Base-by-base conservation (phyloP, 2,888 invertebrate species). In the Fragum sueziense region DNA sequence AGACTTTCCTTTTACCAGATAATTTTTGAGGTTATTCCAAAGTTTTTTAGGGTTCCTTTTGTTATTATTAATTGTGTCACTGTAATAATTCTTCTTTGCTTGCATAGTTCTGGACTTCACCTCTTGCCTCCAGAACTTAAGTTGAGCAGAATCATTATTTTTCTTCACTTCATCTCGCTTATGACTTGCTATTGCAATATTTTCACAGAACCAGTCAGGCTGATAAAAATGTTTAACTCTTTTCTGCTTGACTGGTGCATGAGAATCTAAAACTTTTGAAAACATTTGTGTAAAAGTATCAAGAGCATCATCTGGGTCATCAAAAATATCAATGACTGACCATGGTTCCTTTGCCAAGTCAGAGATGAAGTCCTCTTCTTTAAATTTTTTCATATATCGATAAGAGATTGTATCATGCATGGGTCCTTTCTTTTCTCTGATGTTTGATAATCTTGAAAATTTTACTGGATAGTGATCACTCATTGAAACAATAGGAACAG, bases 381-480 rank as follows among this genome's bases (percentile, higher is more conserved):
- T 17, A 51, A 69, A 51, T 6, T 25, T 6, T 47, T 69, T 69
- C 20, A 47, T 1, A 6, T 29, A 11, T 14, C 47, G 14, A 47
- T 47, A 47, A 47, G 47, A 9, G 3, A 47, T 47, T 2, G 17
- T 47, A 9, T 14, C 3, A 14, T 47, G 47, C 2, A 47, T 14
- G 17, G 47, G 47, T n/a, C 17, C 17, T 47, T 47, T 51, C 6
- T 69, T n/a, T 51, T 6, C 17, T 25, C 11, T 25, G 4, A 20
- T n/a, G 4, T 41, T 47, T 4, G 47, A 22, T 27, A 25, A 27
- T 27, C 51, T 27, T 6, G 68, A 27, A 9, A 69, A 29, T 27
- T 31, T 22, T 31, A 61, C 14, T 2, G 61, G 61, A 61, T 61
- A 61, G 31, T 61, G 51, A 69, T 69, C 68, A 69, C 68, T 69